phyloP scores from a whole-genome alignment of 2,113 vertebrate species.

The Carassius gibelio region DNA sequence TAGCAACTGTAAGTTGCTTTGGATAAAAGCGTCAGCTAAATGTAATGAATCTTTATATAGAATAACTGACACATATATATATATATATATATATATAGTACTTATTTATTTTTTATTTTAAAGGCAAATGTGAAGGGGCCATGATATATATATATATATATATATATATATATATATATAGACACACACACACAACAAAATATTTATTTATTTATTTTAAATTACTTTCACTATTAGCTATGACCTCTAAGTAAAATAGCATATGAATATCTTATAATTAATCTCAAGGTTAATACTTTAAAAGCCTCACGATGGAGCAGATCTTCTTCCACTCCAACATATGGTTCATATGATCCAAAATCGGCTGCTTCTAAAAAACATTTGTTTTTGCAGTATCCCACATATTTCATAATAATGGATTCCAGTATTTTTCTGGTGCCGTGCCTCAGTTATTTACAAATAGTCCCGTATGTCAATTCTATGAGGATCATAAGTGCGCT shows the following conservation, averaged over 20 bases:
- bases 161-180: too few species aligned
- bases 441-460: slow-evolving; percentile 59
- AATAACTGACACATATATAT: neutral
- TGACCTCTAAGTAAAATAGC: too few species aligned
- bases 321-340: slow-evolving; percentile 23
- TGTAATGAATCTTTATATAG: neutral
- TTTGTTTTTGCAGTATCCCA: slow-evolving; percentile 57
- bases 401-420: slow-evolving; percentile 53
- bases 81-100: too few species aligned
- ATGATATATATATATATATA: too few species aligned
- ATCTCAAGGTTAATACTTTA: slow-evolving; percentile 34
- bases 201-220: neutral
- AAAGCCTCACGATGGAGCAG: slow-evolving; percentile 5
- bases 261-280: slow-evolving; percentile 2
- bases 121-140: too few species aligned
- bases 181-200: too few species aligned
- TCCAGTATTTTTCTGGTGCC: slow-evolving; percentile 58
- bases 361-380: slow-evolving; percentile 50
- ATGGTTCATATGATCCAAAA: slow-evolving; percentile 49
- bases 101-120: too few species aligned
- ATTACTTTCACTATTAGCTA: too few species aligned
- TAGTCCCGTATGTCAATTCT: slow-evolving; percentile 63
- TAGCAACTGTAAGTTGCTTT: too few species aligned
- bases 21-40: too few species aligned
- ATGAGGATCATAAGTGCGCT: slow-evolving; percentile 59